Evolutionary conservation across 2,888 invertebrate species (phyloP).

Genomic region (Lobophora halterata): DNA sequence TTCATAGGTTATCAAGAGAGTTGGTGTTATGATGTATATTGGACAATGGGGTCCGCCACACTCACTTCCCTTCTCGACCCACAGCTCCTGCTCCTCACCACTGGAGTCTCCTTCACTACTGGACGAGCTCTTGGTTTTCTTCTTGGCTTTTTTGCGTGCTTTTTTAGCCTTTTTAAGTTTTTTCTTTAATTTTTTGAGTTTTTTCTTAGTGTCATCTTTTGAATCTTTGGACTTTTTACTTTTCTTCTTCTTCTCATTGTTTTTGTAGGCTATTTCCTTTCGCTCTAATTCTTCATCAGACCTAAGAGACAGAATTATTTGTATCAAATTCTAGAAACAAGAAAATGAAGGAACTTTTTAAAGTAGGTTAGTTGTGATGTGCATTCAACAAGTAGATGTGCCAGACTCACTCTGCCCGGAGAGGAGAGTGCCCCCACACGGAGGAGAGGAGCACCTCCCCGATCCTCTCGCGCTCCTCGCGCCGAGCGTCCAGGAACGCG

Average conservation of each 20-base stretch:
- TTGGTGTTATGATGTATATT: too few species aligned
- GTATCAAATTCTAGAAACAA: too few species aligned
- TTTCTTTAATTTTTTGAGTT: conserved; percentile 78
- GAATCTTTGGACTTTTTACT: conserved; percentile 65
- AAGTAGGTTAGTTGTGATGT: too few species aligned
- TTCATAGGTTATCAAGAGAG: too few species aligned
- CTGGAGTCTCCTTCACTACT: conserved; percentile 62
- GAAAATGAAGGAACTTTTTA: too few species aligned
- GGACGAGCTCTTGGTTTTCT: conserved; percentile 62
- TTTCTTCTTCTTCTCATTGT: conserved; percentile 73
- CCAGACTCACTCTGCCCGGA: conserved; percentile 82
- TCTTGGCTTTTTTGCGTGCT: conserved; percentile 76
- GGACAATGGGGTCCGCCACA: too few species aligned
- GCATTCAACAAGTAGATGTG: conserved; percentile 25
- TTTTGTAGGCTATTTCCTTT: conserved; percentile 48
- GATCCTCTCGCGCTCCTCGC: conserved; percentile 87
- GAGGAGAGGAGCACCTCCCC: conserved; percentile 84
- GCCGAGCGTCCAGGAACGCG: conserved; percentile 85
- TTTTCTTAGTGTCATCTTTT: conserved; percentile 77
- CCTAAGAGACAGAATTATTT: conserved; percentile 39
- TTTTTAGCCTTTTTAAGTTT: conserved; percentile 77
- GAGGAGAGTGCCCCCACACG: conserved; percentile 89
- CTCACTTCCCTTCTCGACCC: conserved; percentile 85
- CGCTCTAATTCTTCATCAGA: conserved; percentile 69
- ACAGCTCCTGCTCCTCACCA: conserved; percentile 75